Percentiles rank a stretch among this genome's conserved stretches.
These are phyloP conservation scores for Dreissena rostriformis DNA, from an alignment of 1,140 invertebrate species.

Conservation along the genomic window DNA sequence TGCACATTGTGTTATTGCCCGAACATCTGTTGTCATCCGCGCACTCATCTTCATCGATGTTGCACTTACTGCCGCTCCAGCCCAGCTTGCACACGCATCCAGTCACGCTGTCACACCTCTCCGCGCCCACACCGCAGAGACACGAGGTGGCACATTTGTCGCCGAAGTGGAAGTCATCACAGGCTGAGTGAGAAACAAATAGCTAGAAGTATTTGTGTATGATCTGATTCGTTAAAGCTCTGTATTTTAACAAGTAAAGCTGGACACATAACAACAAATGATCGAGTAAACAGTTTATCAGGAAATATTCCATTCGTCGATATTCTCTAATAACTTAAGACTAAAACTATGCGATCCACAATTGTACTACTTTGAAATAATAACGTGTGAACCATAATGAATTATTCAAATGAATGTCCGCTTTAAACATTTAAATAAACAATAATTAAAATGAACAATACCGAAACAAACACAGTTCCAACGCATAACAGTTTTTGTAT, in stretches of 20 bases:
- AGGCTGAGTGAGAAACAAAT: conserved; percentile 45
- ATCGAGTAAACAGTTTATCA: too few relatives aligned
- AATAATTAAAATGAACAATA: not conserved
- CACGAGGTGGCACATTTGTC: conserved; percentile 58
- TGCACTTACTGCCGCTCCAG: conserved; percentile 63
- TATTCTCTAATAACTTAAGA: too few relatives aligned
- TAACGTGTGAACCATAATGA: not conserved
- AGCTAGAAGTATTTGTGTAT: not conserved
- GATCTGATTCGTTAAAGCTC: not conserved
- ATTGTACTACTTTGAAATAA: not conserved
- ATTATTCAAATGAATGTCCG: not conserved
- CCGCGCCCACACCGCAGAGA: conserved; percentile 48
- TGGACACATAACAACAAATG: too few relatives aligned
- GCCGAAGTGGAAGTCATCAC: conserved; percentile 59
- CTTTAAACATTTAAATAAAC: not conserved
- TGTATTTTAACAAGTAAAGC: too few relatives aligned
- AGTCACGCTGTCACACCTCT: conserved; percentile 43
- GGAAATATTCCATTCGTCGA: too few relatives aligned
- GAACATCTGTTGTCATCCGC: conserved; percentile 11
- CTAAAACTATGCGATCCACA: too few relatives aligned
- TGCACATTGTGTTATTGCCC: conserved; percentile 26
- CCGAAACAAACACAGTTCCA: not conserved
- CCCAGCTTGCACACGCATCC: conserved; percentile 66
- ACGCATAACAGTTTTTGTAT: not conserved
- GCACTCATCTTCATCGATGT: conserved; percentile 64